Evolutionary conservation across 2,113 vertebrate genomes (phyloP).

Genomic region (Oostethus manadensis): DNA sequence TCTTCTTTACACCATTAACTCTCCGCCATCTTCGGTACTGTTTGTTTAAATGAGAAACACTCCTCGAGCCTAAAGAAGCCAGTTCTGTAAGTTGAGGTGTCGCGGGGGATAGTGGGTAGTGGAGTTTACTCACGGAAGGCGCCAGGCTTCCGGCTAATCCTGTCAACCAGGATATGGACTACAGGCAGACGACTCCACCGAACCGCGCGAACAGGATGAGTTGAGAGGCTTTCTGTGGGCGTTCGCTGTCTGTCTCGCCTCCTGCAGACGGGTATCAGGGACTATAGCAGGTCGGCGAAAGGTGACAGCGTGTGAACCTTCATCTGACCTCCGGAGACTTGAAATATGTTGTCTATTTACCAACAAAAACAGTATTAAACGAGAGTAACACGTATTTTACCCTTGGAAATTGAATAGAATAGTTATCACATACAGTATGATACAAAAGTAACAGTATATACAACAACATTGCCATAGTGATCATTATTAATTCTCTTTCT

Average conservation of each 20-base stretch:
- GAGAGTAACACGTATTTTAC: neutral
- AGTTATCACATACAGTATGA: neutral
- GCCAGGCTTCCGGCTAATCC: neutral
- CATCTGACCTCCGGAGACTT: neutral
- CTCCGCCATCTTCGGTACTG: conserved; percentile 80
- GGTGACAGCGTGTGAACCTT: conserved; percentile 38
- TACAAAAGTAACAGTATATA: neutral
- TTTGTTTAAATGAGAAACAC: conserved; percentile 82
- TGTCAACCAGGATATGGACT: conserved; percentile 54
- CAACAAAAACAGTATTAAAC: neutral
- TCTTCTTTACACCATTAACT: conserved; percentile 73
- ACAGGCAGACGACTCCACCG: conserved; percentile 59
- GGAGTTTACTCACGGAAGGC: conserved; percentile 27
- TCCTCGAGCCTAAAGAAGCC: conserved; percentile 72
- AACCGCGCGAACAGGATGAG: conserved; percentile 10
- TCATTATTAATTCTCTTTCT: too few relatives aligned
- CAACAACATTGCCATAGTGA: neutral
- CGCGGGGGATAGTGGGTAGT: conserved; percentile 62
- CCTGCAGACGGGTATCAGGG: conserved; percentile 57
- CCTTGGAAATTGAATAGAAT: neutral
- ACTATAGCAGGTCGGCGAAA: conserved; percentile 28
- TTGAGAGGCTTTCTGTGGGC: conserved; percentile 6
- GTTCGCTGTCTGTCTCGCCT: conserved; percentile 49
- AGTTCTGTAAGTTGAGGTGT: conserved; percentile 68
- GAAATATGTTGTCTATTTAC: neutral